Percentiles rank a stretch among this genome's conserved stretches.
These are phyloP conservation scores for Tetraneura akinire DNA, from an alignment of 1,140 invertebrate genomes.

Conservation along the genomic window DNA sequence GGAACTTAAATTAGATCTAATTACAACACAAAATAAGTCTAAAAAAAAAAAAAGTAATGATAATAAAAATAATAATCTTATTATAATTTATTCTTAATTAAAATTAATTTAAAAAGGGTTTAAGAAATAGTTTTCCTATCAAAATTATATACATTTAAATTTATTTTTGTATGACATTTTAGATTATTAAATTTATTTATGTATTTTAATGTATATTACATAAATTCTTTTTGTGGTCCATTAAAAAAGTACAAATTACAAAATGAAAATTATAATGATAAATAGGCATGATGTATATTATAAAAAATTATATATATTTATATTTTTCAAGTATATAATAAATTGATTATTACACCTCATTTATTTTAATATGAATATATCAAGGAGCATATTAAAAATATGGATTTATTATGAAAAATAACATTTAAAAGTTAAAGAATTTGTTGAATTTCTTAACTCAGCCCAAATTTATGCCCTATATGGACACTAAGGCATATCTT, in stretches of 20 bases:
- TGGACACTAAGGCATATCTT: conserved; percentile 21
- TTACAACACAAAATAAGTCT: conserved; percentile 48
- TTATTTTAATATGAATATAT: neutral
- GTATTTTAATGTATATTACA: conserved; percentile 35
- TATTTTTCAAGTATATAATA: neutral
- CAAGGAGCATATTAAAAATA: neutral
- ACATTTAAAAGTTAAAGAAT: conserved; percentile 22
- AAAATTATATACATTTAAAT: conserved; percentile 41
- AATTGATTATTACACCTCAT: conserved; percentile 23
- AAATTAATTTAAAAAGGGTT: conserved; percentile 40
- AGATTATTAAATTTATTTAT: conserved; percentile 18
- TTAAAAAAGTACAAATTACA: conserved; percentile 11
- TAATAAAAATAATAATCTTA: conserved; percentile 37
- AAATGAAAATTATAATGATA: conserved; percentile 32
- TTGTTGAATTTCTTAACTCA: conserved; percentile 27
- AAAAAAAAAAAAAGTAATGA: conserved; percentile 28
- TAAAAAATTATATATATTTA: conserved; percentile 37
- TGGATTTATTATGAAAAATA: conserved; percentile 1
- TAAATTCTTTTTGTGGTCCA: conserved; percentile 9
- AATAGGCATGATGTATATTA: conserved; percentile 18
- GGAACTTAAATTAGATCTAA: conserved; percentile 44
- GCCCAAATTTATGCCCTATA: conserved; percentile 13
- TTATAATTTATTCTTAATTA: conserved; percentile 29
- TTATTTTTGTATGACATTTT: neutral
- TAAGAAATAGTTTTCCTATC: conserved; percentile 27